Percentiles rank a stretch among this genome's conserved stretches.
Conservation (phyloP, 2,113 vertebrate genomes). For the Lepisosteus osseus region DNA sequence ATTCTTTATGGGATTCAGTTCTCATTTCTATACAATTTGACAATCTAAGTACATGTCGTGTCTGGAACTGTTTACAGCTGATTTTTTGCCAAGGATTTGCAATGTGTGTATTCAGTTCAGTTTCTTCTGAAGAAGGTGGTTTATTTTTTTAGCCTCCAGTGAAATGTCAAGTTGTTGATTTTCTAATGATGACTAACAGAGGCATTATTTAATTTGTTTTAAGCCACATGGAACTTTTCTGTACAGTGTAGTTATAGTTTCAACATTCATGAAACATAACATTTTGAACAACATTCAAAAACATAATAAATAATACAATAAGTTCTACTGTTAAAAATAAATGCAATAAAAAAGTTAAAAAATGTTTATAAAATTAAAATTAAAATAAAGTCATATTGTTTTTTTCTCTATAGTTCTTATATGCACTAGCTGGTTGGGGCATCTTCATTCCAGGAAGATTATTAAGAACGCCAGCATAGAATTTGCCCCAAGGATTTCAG, state of each 20-base stretch:
- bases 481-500: constrained; percentile 33
- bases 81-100: constrained; percentile 5
- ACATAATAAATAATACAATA: neutral
- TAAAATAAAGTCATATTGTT: neutral
- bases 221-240: neutral
- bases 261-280: neutral
- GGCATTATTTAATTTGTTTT: neutral
- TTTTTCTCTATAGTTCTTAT: neutral
- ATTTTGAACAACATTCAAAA: neutral
- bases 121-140: neutral
- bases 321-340: neutral
- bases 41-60: neutral
- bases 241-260: neutral
- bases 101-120: neutral
- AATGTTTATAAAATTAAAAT: neutral
- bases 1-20: neutral
- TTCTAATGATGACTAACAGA: constrained; percentile 1
- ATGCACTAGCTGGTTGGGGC: neutral
- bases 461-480: constrained; percentile 29
- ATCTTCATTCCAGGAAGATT: constrained; percentile 17
- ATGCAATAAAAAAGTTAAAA: no score
- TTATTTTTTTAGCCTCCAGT: constrained; percentile 1
- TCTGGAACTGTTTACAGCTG: neutral
- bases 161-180: neutral
- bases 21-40: neutral